Percentiles rank a stretch among this genome's conserved stretches.
Conservation (phyloP, 2,888 invertebrate species). For the Drosophila peninsularis region DNA sequence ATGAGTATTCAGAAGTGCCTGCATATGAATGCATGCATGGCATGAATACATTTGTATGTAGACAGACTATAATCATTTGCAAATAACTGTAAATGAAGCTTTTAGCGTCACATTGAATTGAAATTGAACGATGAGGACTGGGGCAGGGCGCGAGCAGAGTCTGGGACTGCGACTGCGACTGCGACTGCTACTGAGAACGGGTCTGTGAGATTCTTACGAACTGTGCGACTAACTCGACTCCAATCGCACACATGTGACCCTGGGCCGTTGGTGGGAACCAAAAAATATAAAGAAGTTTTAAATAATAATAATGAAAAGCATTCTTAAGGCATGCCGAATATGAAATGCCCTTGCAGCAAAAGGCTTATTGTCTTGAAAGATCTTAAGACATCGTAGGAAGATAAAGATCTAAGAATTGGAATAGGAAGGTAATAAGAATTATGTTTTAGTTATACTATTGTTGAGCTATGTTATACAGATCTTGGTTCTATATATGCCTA, state of each 20-base stretch:
- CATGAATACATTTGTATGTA: conserved; percentile 23
- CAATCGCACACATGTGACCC: conserved; percentile 57
- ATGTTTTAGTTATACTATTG: not conserved
- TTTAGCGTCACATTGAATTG: conserved; percentile 58
- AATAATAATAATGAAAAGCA: conserved; percentile 2
- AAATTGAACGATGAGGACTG: conserved; percentile 29
- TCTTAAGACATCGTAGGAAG: not conserved
- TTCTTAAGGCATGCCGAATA: not conserved
- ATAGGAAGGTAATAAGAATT: no score
- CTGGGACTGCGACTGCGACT: not conserved
- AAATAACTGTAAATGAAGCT: conserved; percentile 68
- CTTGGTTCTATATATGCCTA: not conserved
- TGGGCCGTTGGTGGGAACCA: conserved; percentile 58
- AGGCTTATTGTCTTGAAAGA: not conserved
- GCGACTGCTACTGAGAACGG: conserved; percentile 1
- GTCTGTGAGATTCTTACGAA: conserved; percentile 40
- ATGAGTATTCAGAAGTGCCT: conserved; percentile 18
- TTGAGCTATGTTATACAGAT: not conserved
- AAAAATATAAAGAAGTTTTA: conserved; percentile 2
- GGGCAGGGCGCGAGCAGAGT: not conserved
- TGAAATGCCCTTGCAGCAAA: not conserved
- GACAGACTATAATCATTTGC: conserved; percentile 55
- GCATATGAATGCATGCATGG: conserved; percentile 26
- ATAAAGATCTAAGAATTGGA: no score
- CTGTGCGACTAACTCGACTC: conserved; percentile 12